Base-by-base conservation (phyloP, 2,797 vertebrate species). In the Acanthiza pusilla region DNA sequence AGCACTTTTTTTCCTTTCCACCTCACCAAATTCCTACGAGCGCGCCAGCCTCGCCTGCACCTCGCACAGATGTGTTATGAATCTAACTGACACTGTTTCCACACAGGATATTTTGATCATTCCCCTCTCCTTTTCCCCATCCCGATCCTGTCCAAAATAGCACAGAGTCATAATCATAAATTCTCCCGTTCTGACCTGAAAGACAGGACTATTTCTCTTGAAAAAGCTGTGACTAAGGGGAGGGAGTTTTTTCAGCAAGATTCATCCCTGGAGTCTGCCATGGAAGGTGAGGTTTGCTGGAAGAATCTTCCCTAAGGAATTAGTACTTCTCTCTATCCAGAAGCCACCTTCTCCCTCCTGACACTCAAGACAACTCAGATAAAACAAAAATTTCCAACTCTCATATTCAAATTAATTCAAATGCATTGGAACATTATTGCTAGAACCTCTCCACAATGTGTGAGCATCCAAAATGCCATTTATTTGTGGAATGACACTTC, bases 31-130 rank as follows among this genome's bases (percentile, higher is more conserved):
- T 97, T 97, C 96, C 96, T 88, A 71, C 16, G 12, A 70, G 91
- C 10, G 42, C 82, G 80, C 89, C 88, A 95, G 66, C 75, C 86
- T 91, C 11, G 48, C 48, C 91, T 96, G 95, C 92, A 92, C 87
- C 96, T 95, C 78, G 73, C 96, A 95, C 93, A 97, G 97, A 95
- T 96, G 96, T 91, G 89, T 93, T 96, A 97, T 93, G 91, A 97
- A 97, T 95, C 97, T 97, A 98, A 97, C 97, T 97, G 83, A 5
- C 27, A 45, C n/a, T 85, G 81, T 96, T 96, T 96, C 96, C 92
- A 89, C 60, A 75, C 71, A 84, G 78, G 79, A 83, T 80, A 96
- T 94, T 93, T 82, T 72, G 20, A 93, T 82, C 45, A 7, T 77
- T 93, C 67, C 51, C 79, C 51, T 62, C 73, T 80, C 72, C 80